Base-by-base conservation (phyloP, 2,888 invertebrate genomes). In the Drosophila neutralis region DNA sequence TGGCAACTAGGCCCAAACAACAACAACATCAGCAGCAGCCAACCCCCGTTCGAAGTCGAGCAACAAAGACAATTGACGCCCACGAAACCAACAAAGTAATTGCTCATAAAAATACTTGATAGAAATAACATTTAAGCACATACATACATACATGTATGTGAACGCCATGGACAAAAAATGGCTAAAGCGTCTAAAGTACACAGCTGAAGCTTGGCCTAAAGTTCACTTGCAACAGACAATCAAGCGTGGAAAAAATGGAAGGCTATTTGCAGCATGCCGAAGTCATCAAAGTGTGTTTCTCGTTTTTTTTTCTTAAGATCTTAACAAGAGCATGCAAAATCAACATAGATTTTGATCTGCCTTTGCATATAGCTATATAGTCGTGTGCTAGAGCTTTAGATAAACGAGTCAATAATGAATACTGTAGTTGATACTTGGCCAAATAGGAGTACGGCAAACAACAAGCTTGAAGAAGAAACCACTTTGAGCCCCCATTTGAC, bases 71-170 rank as follows among this genome's bases (percentile, higher is more conserved):
- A 86, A 65, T 76, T 80, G 69, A 69, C 76, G 72, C 79, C 78
- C 90, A 90, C 74, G 64, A 61, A 73, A 69, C 74, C 63, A 82
- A 75, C 71, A 66, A 84, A 85, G 69, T 88, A 83, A 88, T 83
- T 90, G 90, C 69, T 82, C 71, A 88, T 69, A 62, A 74, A 88
- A 84, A 82, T 85, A 86, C 80, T 88, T 76, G 73, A 89, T 89
- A 74, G 87, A 90, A 90, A 86, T 88, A 85, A 86, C 89, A 90
- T 86, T 90, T 75, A 70, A 57, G 56, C 52, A 57, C 21, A 31
- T 29, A 57, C 21, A 29, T n/a, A 11, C n/a, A 21, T 24, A 2
- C 0, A 29, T 6, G 1, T 59, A n/a, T 42, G 33, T 67, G 40
- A 36, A 33, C 38, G 69, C 73, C 78, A 68, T 63, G 82, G 78